Evolutionary conservation across 2,888 invertebrate genomes (phyloP).

Genomic region (Alentia gelatinosa): DNA sequence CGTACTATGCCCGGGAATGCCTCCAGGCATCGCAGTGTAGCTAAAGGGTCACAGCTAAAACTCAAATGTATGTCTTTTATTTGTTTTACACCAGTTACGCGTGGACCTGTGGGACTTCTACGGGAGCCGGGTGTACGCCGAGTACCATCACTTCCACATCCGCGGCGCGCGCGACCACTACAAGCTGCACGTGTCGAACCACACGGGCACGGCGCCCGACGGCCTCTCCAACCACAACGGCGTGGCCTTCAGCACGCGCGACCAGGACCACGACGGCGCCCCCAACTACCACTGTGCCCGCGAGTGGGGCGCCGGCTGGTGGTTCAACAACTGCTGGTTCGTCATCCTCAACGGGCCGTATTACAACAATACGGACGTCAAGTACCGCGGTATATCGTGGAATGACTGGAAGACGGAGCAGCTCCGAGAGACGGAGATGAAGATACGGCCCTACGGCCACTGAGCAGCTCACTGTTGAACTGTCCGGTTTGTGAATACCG

Average conservation of each 20-base stretch:
- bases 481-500: no score
- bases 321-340: constrained; percentile 97
- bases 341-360: constrained; percentile 95
- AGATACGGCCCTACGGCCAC: constrained; percentile 74
- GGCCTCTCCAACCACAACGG: constrained; percentile 92
- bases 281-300: constrained; percentile 90
- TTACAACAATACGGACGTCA: constrained; percentile 82
- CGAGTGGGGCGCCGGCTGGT: constrained; percentile 97
- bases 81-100: constrained; percentile 68
- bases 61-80: background rate
- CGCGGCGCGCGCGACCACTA: constrained; percentile 78
- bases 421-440: constrained; percentile 78
- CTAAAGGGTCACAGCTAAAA: no score
- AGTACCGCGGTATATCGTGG: constrained; percentile 77
- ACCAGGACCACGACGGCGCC: constrained; percentile 93
- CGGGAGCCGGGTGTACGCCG: constrained; percentile 76
- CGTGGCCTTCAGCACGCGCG: constrained; percentile 92
- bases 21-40: no score
- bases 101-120: constrained; percentile 79
- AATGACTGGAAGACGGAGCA: constrained; percentile 80
- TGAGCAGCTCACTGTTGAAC: no score
- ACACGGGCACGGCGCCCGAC: constrained; percentile 90
- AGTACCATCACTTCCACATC: constrained; percentile 75
- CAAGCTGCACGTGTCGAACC: constrained; percentile 72
- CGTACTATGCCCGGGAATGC: no score